Evolutionary conservation across 2,888 invertebrate genomes (phyloP).

Genomic region (Xestia xanthographa): DNA sequence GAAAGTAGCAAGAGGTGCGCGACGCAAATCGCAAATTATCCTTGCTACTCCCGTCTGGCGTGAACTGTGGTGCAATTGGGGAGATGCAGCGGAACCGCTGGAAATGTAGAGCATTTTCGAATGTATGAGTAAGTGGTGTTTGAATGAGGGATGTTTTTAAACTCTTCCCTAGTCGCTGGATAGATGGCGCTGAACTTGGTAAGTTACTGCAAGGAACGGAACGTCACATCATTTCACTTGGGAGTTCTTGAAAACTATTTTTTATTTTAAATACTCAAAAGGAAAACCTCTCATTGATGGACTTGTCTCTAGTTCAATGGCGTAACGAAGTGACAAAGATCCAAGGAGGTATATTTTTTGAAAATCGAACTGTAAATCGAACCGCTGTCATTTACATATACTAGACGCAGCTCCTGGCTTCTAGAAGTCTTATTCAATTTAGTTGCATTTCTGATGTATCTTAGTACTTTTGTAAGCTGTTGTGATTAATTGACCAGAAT

Average conservation of each 20-base stretch:
- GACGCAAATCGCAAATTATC: slow-evolving; percentile 87
- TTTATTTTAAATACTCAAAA: too few relatives aligned
- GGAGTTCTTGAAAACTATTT: too few relatives aligned
- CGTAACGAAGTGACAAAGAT: neutral
- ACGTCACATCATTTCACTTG: too few relatives aligned
- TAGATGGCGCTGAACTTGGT: too few relatives aligned
- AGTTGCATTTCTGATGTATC: neutral
- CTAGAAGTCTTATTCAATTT: neutral
- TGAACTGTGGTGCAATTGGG: slow-evolving; percentile 52
- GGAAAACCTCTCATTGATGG: too few relatives aligned
- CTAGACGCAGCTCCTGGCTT: neutral
- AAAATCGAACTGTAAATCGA: neutral
- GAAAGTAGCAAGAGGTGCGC: slow-evolving; percentile 78
- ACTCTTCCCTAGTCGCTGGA: too few relatives aligned
- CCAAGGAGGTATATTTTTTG: neutral
- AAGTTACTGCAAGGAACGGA: too few relatives aligned
- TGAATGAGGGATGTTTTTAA: too few relatives aligned
- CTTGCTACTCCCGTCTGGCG: slow-evolving; percentile 78
- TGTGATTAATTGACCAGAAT: neutral
- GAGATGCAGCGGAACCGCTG: slow-evolving; percentile 28
- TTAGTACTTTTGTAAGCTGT: neutral
- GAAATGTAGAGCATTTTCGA: neutral
- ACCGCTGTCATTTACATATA: neutral
- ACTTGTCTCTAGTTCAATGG: neutral
- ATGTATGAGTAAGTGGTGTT: neutral